phyloP scores from a whole-genome alignment of 2,113 vertebrate species.

The Dendrocopos noguchii region DNA sequence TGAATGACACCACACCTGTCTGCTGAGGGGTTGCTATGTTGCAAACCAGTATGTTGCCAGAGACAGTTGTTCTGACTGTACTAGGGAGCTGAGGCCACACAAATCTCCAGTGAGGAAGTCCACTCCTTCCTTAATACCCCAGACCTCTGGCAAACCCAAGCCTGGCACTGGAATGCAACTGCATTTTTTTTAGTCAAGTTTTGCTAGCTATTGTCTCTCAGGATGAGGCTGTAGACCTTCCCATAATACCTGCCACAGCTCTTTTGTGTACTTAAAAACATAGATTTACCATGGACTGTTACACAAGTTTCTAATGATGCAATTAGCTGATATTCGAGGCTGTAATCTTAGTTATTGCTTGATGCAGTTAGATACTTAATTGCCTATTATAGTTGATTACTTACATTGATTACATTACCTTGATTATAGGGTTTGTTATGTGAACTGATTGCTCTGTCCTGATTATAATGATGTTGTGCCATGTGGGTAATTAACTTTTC shows the following conservation, averaged over 20 bases:
- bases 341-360: slow-evolving; percentile 60
- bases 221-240: background rate
- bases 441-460: slow-evolving; percentile 50
- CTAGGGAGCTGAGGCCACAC: background rate
- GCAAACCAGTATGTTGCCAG: background rate
- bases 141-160: background rate
- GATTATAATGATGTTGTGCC: slow-evolving; percentile 60
- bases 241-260: background rate
- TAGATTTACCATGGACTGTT: background rate
- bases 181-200: background rate
- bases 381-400: slow-evolving; percentile 61
- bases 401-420: slow-evolving; percentile 54
- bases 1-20: rapidly evolving
- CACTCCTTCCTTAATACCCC: background rate
- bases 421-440: slow-evolving; percentile 56
- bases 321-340: slow-evolving; percentile 42
- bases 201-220: background rate
- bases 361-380: slow-evolving; percentile 52
- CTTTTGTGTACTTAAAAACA: background rate
- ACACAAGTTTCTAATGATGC: slow-evolving; percentile 10
- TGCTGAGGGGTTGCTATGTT: background rate
- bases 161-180: background rate
- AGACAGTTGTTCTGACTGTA: background rate
- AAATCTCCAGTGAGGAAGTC: background rate
- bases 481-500: slow-evolving; percentile 22